Conservation (phyloP, 23 tunicate genomes). For the Clavelina lepadiformis region DNA sequence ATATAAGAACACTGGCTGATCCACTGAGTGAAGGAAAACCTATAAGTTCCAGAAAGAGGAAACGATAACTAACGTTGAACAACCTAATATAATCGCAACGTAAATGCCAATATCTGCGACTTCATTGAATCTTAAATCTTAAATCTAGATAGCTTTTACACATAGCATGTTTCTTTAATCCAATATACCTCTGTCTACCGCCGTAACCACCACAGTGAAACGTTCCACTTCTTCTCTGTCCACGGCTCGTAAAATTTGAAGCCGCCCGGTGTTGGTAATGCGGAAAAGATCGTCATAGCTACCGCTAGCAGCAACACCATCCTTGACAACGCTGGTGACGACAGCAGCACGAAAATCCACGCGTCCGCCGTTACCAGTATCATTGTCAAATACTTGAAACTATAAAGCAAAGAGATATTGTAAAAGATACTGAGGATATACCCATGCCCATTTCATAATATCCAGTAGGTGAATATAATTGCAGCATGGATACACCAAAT, state of each 20-base stretch:
- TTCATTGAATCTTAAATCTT: no score
- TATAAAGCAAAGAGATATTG: constrained; percentile 8
- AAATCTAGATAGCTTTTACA: no score
- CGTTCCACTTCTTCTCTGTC: constrained; percentile 41
- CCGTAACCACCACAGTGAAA: constrained; percentile 36
- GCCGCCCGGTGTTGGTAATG: constrained; percentile 6
- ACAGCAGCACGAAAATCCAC: constrained; percentile 31
- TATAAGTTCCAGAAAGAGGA: no score
- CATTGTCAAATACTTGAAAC: constrained; percentile 49
- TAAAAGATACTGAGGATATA: neutral
- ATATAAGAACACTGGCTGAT: constrained; percentile 38
- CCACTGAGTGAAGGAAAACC: constrained; percentile 47
- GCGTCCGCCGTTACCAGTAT: constrained; percentile 47
- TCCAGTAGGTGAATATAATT: no score
- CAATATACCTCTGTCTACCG: constrained; percentile 74
- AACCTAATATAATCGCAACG: no score
- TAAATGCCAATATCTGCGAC: no score
- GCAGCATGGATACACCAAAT: no score
- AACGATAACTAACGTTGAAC: no score
- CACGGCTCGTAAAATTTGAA: constrained; percentile 12
- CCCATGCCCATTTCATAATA: neutral
- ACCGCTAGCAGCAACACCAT: constrained; percentile 2
- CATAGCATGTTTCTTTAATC: neutral
- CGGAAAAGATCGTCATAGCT: constrained; percentile 15
- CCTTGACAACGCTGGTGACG: constrained; percentile 7